Evolutionary conservation across 2,888 invertebrate species (phyloP), one percentile per base, ranked within the genome.

Genomic region (Leptinotarsa tumamoca): DNA sequence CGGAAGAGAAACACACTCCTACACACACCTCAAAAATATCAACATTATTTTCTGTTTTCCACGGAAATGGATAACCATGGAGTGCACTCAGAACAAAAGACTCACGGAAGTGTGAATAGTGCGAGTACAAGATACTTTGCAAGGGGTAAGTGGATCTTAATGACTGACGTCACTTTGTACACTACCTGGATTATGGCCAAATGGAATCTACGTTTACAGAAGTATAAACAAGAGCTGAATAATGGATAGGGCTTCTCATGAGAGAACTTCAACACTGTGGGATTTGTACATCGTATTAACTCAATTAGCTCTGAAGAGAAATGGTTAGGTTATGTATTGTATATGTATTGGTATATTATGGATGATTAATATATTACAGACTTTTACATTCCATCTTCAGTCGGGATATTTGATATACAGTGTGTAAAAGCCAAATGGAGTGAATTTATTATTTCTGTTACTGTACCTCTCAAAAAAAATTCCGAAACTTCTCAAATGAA

Each of bases 61-160:
- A 23, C 21, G 0, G 21, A 58, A 18, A 58, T 23, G 58, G 15
- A 58, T 58, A 58, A 23, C 23, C 23, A 4, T 13, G 23, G 27
- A 58, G 58, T 58, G 58, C 58, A 23, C 58, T 58, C 58, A 23
- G 58, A 15, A 23, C 21, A 21, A 58, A 58, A 58, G 58, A 23
- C 58, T 58, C 14, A 23, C 23, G 23, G 1, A 23, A 3, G 23
- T 14, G 27, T 23, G 58, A 58, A 23, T 23, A 27, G 23, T 58
- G 23, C 15, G 13, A 13, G 23, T 58, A 17, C 10, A 14, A 58
- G 14, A 14, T 18, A 23, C 23, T 23, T 58, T 2, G 4, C 4
- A 14, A 15, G 58, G 21, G 58, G 15, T 58, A 58, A 58, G 23
- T 58, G 58, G 58, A 4, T 14, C 10, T 10, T 23, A 58, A 58